Conservation (phyloP, 2,113 vertebrate genomes). For the Oostethus manadensis region DNA sequence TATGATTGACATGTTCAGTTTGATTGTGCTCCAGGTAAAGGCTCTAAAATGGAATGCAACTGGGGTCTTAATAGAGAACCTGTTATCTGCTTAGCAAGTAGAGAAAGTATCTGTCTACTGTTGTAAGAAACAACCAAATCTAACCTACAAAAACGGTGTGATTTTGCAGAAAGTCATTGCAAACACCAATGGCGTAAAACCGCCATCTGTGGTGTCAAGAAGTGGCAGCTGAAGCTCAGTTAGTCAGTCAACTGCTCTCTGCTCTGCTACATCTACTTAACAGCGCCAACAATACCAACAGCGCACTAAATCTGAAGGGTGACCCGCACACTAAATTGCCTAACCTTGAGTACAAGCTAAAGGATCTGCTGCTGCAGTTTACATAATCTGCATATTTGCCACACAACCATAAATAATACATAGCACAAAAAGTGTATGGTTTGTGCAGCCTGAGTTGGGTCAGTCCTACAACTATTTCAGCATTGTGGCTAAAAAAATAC, state of each 20-base stretch:
- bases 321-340: neutral
- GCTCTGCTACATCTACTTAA: too few relatives aligned
- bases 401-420: neutral
- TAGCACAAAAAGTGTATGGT: neutral
- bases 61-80: too few relatives aligned
- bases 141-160: neutral
- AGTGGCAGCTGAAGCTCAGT: constrained; percentile 39
- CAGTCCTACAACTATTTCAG: too few relatives aligned
- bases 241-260: neutral
- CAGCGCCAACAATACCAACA: too few relatives aligned
- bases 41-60: too few relatives aligned
- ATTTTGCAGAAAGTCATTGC: constrained; percentile 29
- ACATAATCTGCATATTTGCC: constrained; percentile 1
- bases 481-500: too few relatives aligned
- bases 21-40: too few relatives aligned
- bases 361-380: neutral
- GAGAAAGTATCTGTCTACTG: too few relatives aligned
- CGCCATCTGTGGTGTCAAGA: constrained; percentile 51
- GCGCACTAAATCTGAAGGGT: neutral
- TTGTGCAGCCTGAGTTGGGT: neutral
- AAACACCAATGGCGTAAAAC: constrained; percentile 39
- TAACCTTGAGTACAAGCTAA: neutral
- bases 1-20: too few relatives aligned
- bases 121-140: neutral
- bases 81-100: too few relatives aligned